Evolutionary conservation across 1,140 invertebrate species (phyloP), one percentile per base, ranked within the genome.

Genomic region (Batillaria attramentaria): DNA sequence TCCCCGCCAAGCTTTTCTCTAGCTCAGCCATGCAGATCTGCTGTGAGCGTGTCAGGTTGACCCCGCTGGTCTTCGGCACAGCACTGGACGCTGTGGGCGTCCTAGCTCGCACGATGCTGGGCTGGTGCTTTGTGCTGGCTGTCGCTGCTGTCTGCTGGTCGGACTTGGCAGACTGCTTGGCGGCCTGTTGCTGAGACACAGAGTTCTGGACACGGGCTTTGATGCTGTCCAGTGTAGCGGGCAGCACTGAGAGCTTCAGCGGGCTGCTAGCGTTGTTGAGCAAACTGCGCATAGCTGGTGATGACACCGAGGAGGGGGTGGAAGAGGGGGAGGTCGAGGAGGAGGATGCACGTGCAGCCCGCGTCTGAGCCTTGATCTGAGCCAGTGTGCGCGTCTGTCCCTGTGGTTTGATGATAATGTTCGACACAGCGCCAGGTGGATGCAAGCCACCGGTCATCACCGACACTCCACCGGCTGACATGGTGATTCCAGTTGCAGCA

Each of bases 11-110:
- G 57, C 83, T 88, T 76, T 87, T 87, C 91, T 97, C 96, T 81
- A 98, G 97, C 69, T 97, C 97, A 54, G 96, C 96, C 91, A 98
- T 96, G 91, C 97, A 98, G 84, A 99, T 99, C 91, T 98, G 96
- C 89, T 98, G 97, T 85, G 97, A 98, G 42, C 97, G 93, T 89
- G 98, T 96, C 20, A 98, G 91, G 91, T 98, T 98, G 10, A 98
- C 95, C 35, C 95, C 95, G 68, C 85, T 80, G 1, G 43, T 79
- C 42, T 78, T 87, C 85, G 42, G 57, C 72, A 79, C 78, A 10
- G 72, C 50, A 24, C 41, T 57, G 46, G 54, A 46, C 46, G 33
- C 8, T 72, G 39, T 41, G n/a, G 20, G 35, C 1, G 18, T 39
- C 31, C 57, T 50, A n/a, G 46, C 16, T 28, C 73, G 78, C 65